Conservation (phyloP, 2,888 invertebrate genomes). For the Ophonus ardosiacus region DNA sequence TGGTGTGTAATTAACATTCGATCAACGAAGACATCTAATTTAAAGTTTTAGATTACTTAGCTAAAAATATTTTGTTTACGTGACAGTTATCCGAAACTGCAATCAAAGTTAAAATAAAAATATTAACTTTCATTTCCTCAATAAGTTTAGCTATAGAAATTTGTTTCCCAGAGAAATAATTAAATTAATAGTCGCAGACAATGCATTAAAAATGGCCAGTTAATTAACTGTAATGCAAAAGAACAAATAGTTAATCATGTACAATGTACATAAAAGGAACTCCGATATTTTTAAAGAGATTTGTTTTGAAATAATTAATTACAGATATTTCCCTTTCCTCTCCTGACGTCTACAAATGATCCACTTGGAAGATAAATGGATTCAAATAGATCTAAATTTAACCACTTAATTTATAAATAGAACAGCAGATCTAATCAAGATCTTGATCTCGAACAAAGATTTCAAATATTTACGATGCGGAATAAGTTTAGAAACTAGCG, state of each 20-base stretch:
- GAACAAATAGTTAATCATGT: background rate
- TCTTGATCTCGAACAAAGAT: constrained; percentile 25
- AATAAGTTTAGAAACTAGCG: constrained; percentile 34
- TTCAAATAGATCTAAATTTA: constrained; percentile 31
- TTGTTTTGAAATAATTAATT: constrained; percentile 33
- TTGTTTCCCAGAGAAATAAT: background rate
- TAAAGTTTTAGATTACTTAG: constrained; percentile 17
- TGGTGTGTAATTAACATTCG: background rate
- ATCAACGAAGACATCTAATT: background rate
- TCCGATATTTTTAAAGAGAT: background rate
- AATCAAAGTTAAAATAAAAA: background rate
- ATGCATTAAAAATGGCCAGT: background rate
- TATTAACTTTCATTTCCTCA: background rate
- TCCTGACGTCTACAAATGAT: constrained; percentile 35
- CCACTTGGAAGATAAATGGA: constrained; percentile 29
- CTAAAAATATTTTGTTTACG: background rate
- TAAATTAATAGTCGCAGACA: background rate
- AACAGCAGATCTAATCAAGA: constrained; percentile 22
- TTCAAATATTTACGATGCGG: constrained; percentile 22
- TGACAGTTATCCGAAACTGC: background rate
- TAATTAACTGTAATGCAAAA: background rate
- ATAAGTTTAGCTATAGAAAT: background rate
- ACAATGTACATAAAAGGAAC: background rate
- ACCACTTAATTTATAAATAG: constrained; percentile 41
- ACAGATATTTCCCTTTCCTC: constrained; percentile 29